These are phyloP conservation scores for Drosophila arizonae DNA, from an alignment of 1,140 invertebrate species.

Conservation along the genomic window DNA sequence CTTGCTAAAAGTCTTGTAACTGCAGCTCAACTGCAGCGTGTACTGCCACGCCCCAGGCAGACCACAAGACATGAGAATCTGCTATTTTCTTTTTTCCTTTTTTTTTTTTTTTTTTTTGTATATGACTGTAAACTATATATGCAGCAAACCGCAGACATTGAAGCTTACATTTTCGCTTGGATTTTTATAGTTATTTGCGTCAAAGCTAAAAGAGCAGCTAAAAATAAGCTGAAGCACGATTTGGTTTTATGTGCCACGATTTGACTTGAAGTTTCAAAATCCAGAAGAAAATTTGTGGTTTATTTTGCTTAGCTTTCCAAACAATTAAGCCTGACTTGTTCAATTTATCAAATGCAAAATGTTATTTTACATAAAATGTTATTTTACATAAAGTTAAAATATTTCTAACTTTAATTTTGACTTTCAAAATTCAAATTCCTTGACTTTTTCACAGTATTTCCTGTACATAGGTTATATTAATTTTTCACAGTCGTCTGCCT, in stretches of 20 bases:
- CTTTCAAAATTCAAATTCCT: too few species aligned
- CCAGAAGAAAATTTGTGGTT: not conserved
- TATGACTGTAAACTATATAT: not conserved
- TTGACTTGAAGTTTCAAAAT: not conserved
- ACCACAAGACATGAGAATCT: slow-evolving; percentile 34
- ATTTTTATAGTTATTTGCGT: slow-evolving; percentile 34
- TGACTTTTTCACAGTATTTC: too few species aligned
- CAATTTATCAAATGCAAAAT: too few species aligned
- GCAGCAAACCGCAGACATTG: slow-evolving; percentile 27
- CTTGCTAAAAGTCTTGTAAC: slow-evolving; percentile 14
- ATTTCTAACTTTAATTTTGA: too few species aligned
- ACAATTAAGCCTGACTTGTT: too few species aligned
- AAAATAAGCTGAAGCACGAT: slow-evolving; percentile 39
- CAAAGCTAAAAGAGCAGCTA: slow-evolving; percentile 16
- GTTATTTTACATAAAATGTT: too few species aligned
- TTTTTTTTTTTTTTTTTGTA: not conserved
- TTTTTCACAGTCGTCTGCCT: slow-evolving; percentile 3
- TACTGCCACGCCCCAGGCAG: slow-evolving; percentile 20
- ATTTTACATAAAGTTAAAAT: too few species aligned
- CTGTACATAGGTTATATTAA: too few species aligned
- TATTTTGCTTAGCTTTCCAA: not conserved
- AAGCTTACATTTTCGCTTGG: slow-evolving; percentile 6
- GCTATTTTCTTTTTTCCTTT: not conserved
- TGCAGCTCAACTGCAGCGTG: slow-evolving; percentile 50
- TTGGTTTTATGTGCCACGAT: slow-evolving; percentile 37